A percentile compares a stretch with the other conserved stretches of the same genome.
phyloP scores from a whole-genome alignment of 1,140 invertebrate genomes.

The Doryteuthis pealeii region DNA sequence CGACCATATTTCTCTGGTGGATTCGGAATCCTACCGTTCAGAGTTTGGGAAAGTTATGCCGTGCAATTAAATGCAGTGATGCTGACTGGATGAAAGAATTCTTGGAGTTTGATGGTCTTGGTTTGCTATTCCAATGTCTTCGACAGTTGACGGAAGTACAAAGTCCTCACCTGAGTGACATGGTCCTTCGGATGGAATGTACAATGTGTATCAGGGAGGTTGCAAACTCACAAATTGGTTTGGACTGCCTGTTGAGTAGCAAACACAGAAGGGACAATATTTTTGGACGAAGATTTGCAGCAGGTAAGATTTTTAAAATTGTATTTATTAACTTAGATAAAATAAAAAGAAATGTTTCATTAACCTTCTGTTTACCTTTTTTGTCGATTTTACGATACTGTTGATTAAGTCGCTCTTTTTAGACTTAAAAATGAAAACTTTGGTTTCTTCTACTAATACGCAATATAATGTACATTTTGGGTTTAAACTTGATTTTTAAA shows the following conservation, averaged over 20 bases:
- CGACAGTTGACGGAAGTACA: constrained; percentile 43
- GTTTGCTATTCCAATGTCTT: constrained; percentile 62
- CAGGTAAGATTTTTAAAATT: constrained; percentile 63
- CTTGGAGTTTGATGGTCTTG: constrained; percentile 59
- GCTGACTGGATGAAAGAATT: constrained; percentile 64
- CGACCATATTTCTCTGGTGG: constrained; percentile 47
- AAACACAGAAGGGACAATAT: constrained; percentile 52
- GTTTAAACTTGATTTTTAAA: too few species aligned
- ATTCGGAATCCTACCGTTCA: constrained; percentile 49
- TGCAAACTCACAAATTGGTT: constrained; percentile 63
- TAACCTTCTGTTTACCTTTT: too few species aligned
- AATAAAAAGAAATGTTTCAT: too few species aligned
- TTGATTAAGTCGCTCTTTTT: too few species aligned
- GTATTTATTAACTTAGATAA: not conserved
- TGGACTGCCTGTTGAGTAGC: constrained; percentile 63
- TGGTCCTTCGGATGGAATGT: constrained; percentile 62
- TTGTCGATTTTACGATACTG: too few species aligned
- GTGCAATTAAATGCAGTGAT: constrained; percentile 51
- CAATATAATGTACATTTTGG: too few species aligned
- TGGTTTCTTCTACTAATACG: too few species aligned
- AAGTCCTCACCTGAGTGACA: constrained; percentile 57
- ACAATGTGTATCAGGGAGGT: constrained; percentile 62
- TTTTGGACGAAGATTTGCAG: constrained; percentile 86
- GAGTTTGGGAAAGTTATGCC: constrained; percentile 46
- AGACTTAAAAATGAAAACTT: too few species aligned